Percentiles rank a stretch among this genome's conserved stretches.
Conservation (phyloP, 2,888 invertebrate genomes). For the Cerastis rubricosa region DNA sequence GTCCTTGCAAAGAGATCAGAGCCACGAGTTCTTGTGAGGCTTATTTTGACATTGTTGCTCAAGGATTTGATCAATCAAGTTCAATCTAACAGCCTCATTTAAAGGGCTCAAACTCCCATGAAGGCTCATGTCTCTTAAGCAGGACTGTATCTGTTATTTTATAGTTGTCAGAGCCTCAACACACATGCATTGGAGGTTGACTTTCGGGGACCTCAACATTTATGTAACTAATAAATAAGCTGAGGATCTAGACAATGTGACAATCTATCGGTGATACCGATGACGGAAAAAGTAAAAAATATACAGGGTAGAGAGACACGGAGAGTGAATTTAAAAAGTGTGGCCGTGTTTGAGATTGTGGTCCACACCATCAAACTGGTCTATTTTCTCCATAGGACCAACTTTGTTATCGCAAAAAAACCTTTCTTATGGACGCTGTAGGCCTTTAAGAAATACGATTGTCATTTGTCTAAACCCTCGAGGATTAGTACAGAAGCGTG, state of each 20-base stretch:
- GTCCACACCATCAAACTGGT: neutral
- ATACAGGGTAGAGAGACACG: neutral
- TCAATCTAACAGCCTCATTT: neutral
- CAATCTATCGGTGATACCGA: neutral
- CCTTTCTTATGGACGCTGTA: neutral
- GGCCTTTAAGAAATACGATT: neutral
- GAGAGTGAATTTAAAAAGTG: neutral
- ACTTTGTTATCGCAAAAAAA: neutral
- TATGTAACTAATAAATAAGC: conserved; percentile 40
- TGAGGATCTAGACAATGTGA: conserved; percentile 7
- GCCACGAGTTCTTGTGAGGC: neutral
- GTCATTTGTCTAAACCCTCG: conserved; percentile 5
- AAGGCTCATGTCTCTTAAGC: neutral
- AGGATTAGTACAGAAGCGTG: conserved; percentile 48
- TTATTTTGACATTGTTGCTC: neutral
- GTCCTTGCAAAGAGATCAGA: conserved; percentile 16
- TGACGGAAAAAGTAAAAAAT: neutral
- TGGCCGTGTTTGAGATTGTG: no score
- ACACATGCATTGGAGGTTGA: conserved; percentile 32
- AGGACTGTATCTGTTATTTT: neutral
- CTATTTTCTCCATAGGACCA: neutral
- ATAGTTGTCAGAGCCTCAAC: conserved; percentile 8
- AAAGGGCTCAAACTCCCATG: neutral
- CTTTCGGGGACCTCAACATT: conserved; percentile 8
- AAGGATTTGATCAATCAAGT: neutral